Evolutionary conservation across 2,113 vertebrate species (phyloP).

Genomic region (Rhombomys opimus): DNA sequence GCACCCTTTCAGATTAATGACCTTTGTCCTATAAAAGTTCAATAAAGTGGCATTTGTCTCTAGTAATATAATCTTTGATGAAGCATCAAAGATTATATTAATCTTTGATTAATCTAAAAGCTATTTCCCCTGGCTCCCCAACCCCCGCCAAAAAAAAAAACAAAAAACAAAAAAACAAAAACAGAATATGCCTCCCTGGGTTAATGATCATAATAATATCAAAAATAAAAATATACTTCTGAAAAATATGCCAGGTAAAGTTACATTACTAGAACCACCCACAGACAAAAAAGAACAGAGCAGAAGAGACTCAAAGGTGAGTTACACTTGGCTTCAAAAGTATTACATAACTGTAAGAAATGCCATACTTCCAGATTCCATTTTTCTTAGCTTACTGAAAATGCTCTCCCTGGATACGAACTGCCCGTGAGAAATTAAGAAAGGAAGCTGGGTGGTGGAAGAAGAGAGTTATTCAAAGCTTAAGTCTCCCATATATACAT

Average conservation of each 20-base stretch:
- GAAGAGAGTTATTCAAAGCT: conserved; percentile 46
- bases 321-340: conserved; percentile 48
- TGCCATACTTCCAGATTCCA: conserved; percentile 39
- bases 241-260: conserved; percentile 15
- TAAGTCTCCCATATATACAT: not conserved
- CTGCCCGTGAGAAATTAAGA: conserved; percentile 24
- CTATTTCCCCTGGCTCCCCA: not conserved
- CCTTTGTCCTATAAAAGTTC: conserved; percentile 46
- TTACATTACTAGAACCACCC: conserved; percentile 30
- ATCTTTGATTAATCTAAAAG: too few relatives aligned
- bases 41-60: not conserved
- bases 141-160: not conserved
- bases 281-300: not conserved
- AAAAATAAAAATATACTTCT: conserved; percentile 56
- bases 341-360: conserved; percentile 37
- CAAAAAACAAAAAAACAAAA: not conserved
- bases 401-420: conserved; percentile 39
- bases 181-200: not conserved
- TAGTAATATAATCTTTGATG: conserved; percentile 27
- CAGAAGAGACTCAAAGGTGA: conserved; percentile 56
- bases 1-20: conserved; percentile 57
- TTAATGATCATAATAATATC: conserved; percentile 37
- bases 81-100: too few relatives aligned
- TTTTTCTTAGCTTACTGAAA: conserved; percentile 64
- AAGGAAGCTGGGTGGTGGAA: not conserved